These are phyloP conservation scores for Minunthozetes semirufus DNA, from an alignment of 2,888 invertebrate species.

Conservation along the genomic window DNA sequence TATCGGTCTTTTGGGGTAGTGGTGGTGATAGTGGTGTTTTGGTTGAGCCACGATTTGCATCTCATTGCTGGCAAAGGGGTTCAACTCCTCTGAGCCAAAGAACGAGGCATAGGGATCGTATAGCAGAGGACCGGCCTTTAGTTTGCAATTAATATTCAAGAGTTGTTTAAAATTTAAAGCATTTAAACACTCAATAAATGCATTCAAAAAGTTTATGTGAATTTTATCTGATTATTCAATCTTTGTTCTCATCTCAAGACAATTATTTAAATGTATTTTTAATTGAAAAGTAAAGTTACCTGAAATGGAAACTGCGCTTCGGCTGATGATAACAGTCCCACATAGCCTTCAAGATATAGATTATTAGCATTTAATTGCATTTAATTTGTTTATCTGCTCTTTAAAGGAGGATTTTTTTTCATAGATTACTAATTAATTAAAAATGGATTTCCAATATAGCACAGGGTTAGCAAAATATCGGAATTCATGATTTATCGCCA, in stretches of 20 bases:
- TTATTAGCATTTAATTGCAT: not conserved
- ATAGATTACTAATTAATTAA: not conserved
- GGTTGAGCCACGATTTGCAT: not conserved
- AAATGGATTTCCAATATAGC: not conserved
- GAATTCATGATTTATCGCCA: not conserved
- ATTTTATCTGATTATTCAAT: not conserved
- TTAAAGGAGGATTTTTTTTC: not conserved
- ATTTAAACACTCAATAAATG: too few species aligned
- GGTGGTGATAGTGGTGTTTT: not conserved
- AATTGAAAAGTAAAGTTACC: not conserved
- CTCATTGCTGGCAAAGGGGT: slow-evolving; percentile 16
- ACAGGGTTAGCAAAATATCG: not conserved
- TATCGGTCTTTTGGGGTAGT: not conserved
- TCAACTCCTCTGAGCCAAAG: not conserved
- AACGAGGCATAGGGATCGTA: not conserved
- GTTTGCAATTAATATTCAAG: not conserved
- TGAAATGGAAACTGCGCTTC: slow-evolving; percentile 11
- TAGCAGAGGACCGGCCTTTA: slow-evolving; percentile 6
- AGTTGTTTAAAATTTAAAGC: too few species aligned
- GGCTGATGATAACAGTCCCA: not conserved
- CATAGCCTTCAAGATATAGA: not conserved
- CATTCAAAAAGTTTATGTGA: too few species aligned
- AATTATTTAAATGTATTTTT: not conserved
- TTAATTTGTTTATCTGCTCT: not conserved
- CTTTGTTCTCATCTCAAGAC: not conserved